phyloP scores from a whole-genome alignment of 2,888 invertebrate genomes.

The Stegophylla sp. region DNA sequence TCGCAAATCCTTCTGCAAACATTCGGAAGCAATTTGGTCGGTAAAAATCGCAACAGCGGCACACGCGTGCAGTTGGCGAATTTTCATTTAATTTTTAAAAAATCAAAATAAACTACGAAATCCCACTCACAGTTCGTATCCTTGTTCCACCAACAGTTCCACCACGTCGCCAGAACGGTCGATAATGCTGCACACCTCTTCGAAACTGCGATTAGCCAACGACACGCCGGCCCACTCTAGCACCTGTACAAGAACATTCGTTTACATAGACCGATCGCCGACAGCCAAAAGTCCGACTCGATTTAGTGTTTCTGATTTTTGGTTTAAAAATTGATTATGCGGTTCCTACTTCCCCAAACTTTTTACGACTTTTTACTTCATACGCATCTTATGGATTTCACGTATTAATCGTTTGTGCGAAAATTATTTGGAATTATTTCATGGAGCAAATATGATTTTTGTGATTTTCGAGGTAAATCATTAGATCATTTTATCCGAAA shows the following conservation, averaged over 20 bases:
- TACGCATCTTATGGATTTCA: too few relatives aligned
- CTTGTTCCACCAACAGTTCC: conserved; percentile 85
- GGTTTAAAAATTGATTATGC: too few relatives aligned
- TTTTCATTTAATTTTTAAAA: too few relatives aligned
- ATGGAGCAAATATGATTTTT: too few relatives aligned
- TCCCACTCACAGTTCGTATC: conserved; percentile 70
- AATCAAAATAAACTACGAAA: background rate
- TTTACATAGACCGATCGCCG: background rate
- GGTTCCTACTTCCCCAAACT: too few relatives aligned
- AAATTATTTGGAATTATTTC: too few relatives aligned
- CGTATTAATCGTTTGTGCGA: too few relatives aligned
- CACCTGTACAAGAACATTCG: conserved; percentile 68
- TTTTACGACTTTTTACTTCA: too few relatives aligned
- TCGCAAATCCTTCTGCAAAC: conserved; percentile 70
- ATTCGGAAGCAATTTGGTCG: conserved; percentile 56
- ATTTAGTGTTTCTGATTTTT: too few relatives aligned
- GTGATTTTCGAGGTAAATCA: too few relatives aligned
- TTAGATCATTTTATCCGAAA: too few relatives aligned
- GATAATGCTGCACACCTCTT: conserved; percentile 89
- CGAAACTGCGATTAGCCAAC: conserved; percentile 88
- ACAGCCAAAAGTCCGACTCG: background rate
- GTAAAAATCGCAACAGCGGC: background rate
- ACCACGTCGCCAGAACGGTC: conserved; percentile 86
- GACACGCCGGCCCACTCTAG: conserved; percentile 91
- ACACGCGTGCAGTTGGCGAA: too few relatives aligned